Evolutionary conservation across 2,888 invertebrate species (phyloP), one percentile per base, ranked within the genome.

Genomic region (Dasypolia templi): DNA sequence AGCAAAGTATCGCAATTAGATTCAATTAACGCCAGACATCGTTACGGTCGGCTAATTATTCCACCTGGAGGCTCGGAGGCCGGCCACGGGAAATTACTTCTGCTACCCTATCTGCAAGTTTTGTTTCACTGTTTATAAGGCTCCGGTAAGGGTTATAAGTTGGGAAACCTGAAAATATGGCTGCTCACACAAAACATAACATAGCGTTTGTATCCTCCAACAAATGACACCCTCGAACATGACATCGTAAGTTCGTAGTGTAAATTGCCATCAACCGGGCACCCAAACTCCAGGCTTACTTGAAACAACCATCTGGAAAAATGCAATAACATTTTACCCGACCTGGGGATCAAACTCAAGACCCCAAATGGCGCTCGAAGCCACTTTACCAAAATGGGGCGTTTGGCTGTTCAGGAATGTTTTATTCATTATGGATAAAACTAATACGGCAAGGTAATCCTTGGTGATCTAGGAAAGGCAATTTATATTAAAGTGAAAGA

Each of bases 11-110:
- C 56, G 86, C 88, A 88, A 88, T 90, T 90, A 85, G 88, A 90
- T 88, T 90, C 89, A 86, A 90, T 90, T 89, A 90, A 88, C 89
- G 84, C 87, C 75, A 81, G 84, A 80, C 62, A 64, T 80, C 77
- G 89, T 89, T 86, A 83, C 82, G 77, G 79, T 64, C 72, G 76
- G 80, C 71, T 88, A 87, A 89, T 88, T 84, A 86, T 81, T 77
- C 79, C 66, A 81, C 77, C 75, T 76, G 77, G 77, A 78, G 44
- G 71, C 74, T 29, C 56, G 66, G 67, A 58, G 72, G 77, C 70
- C 39, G 70, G 55, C 53, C 53, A 67, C 70, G 72, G 87, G 85
- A 84, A 88, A 76, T 76, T 65, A 76, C 81, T 62, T 46, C 51
- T 67, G 53, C 82, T 72, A 51, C 61, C 69, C 63, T 61, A 77